A percentile compares a stretch with the other conserved stretches of the same genome.
These are phyloP conservation scores for Hemibagrus wyckioides DNA, from an alignment of 2,113 vertebrate genomes.

Conservation along the genomic window DNA sequence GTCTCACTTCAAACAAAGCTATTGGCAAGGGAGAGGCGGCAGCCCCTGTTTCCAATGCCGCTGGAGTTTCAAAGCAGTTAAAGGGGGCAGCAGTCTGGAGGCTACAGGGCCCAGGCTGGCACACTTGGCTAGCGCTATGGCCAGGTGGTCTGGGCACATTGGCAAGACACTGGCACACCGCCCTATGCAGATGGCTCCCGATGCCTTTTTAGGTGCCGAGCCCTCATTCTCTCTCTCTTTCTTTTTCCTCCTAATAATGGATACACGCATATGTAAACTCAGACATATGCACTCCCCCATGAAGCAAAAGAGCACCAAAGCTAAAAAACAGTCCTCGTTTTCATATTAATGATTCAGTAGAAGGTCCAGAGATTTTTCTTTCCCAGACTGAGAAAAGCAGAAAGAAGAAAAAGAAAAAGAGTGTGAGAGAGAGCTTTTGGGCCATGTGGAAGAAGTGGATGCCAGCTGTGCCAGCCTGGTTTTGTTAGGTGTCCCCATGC, in stretches of 20 bases:
- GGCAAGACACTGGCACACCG: constrained; percentile 88
- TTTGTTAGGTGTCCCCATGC: constrained; percentile 44
- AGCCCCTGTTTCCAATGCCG: constrained; percentile 73
- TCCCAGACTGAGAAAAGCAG: not conserved
- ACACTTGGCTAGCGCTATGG: constrained; percentile 84
- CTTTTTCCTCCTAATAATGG: constrained; percentile 36
- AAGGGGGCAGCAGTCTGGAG: constrained; percentile 82
- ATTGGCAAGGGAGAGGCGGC: constrained; percentile 74
- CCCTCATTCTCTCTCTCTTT: constrained; percentile 72
- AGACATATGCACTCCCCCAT: constrained; percentile 64
- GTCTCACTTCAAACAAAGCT: constrained; percentile 78
- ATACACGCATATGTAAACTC: constrained; percentile 45
- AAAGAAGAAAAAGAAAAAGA: not conserved
- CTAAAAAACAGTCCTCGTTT: constrained; percentile 32
- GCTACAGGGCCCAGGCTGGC: constrained; percentile 83
- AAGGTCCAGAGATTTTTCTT: not conserved
- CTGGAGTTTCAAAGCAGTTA: constrained; percentile 79
- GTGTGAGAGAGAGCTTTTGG: not conserved
- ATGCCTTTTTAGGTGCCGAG: constrained; percentile 80
- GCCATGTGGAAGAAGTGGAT: constrained; percentile 27
- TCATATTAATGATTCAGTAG: constrained; percentile 33
- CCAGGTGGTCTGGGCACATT: constrained; percentile 94
- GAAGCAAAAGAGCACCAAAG: constrained; percentile 55
- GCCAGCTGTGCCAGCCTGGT: constrained; percentile 53
- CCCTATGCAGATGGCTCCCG: constrained; percentile 91